Conservation (phyloP, 2,113 vertebrate species). For the Pelodiscus sinensis region DNA sequence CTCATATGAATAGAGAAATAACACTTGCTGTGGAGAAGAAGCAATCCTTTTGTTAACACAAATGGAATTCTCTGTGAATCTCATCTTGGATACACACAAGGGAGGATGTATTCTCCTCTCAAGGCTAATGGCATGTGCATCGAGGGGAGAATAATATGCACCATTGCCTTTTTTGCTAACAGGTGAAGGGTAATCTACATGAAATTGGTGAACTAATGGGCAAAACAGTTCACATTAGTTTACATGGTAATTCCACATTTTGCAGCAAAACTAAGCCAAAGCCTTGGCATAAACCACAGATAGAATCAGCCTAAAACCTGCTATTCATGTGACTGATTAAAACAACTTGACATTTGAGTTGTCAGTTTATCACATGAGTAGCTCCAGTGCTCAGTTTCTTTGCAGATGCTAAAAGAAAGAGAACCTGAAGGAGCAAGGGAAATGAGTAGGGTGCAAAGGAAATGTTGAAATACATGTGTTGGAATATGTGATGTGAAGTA, state of each 20-base stretch:
- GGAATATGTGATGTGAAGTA: neutral
- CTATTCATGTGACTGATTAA: slow-evolving; percentile 72
- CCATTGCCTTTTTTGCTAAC: slow-evolving; percentile 63
- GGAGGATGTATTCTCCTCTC: slow-evolving; percentile 58
- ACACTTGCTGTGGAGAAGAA: slow-evolving; percentile 34
- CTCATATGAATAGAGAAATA: slow-evolving; percentile 64
- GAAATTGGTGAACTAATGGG: slow-evolving; percentile 66
- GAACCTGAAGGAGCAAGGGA: slow-evolving; percentile 43
- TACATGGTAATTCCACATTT: slow-evolving; percentile 66
- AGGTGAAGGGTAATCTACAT: slow-evolving; percentile 70
- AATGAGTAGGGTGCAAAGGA: slow-evolving; percentile 4
- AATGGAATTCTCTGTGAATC: slow-evolving; percentile 67
- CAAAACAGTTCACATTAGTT: slow-evolving; percentile 60
- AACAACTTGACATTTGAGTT: slow-evolving; percentile 81
- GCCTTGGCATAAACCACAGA: slow-evolving; percentile 63
- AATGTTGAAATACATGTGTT: slow-evolving; percentile 24
- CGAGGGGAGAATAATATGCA: slow-evolving; percentile 53
- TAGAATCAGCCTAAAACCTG: slow-evolving; percentile 67
- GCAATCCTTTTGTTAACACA: slow-evolving; percentile 64
- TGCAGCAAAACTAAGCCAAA: slow-evolving; percentile 54
- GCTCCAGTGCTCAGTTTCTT: slow-evolving; percentile 70
- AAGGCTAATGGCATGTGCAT: slow-evolving; percentile 67
- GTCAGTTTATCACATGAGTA: slow-evolving; percentile 72
- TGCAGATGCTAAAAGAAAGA: slow-evolving; percentile 60
- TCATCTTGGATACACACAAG: slow-evolving; percentile 49